These are phyloP conservation scores for Dasysyrphus tricinctus DNA, from an alignment of 2,888 invertebrate genomes.

Conservation along the genomic window DNA sequence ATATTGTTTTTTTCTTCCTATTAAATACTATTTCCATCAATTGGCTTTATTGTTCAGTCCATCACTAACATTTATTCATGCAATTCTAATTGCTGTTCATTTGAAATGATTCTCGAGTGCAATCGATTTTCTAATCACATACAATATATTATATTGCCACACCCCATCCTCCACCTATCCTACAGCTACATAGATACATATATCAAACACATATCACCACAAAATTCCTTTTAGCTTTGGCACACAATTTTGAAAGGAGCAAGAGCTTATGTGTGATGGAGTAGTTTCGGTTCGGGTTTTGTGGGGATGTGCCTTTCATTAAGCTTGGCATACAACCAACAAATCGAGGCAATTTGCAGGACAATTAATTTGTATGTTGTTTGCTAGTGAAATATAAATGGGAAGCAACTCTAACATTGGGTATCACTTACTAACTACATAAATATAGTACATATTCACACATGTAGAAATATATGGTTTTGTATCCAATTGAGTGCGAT, in stretches of 20 bases:
- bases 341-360: slow-evolving; percentile 71
- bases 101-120: slow-evolving; percentile 59
- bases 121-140: slow-evolving; percentile 68
- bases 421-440: slow-evolving; percentile 17
- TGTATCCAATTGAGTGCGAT: slow-evolving; percentile 55
- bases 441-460: not conserved
- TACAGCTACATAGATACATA: no score
- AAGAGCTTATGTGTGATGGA: slow-evolving; percentile 23
- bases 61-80: slow-evolving; percentile 41
- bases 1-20: not conserved
- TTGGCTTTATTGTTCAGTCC: slow-evolving; percentile 33
- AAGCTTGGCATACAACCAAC: slow-evolving; percentile 69
- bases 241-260: slow-evolving; percentile 57
- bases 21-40: slow-evolving; percentile 10
- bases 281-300: slow-evolving; percentile 23
- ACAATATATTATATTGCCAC: slow-evolving; percentile 48
- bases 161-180: not conserved
- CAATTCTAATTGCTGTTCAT: slow-evolving; percentile 60
- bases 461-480: not conserved
- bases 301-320: slow-evolving; percentile 55
- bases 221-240: slow-evolving; percentile 35
- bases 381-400: slow-evolving; percentile 63
- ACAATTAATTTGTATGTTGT: slow-evolving; percentile 71
- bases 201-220: slow-evolving; percentile 4
- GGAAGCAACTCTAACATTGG: slow-evolving; percentile 6